These are phyloP conservation scores for Misgurnus mizolepis DNA, from an alignment of 2,113 vertebrate species.

Conservation along the genomic window DNA sequence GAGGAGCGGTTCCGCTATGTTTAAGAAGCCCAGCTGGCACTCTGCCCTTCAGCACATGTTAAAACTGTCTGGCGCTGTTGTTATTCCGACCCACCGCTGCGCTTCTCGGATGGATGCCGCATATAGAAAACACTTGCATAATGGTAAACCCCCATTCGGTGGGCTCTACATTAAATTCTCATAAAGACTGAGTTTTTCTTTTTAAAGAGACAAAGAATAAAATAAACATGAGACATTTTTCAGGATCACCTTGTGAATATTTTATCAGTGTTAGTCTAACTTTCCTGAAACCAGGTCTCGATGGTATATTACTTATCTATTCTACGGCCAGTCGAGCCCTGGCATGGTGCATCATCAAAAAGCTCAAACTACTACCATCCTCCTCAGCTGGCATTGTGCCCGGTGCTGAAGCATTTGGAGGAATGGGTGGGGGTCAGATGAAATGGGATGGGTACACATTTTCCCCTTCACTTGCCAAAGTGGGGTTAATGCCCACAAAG, in stretches of 20 bases:
- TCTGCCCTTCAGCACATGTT: slow-evolving; percentile 17
- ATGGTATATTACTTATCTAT: slow-evolving; percentile 54
- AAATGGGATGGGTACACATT: slow-evolving; percentile 46
- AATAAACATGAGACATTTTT: slow-evolving; percentile 71
- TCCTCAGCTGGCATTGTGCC: slow-evolving; percentile 56
- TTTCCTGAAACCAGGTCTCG: slow-evolving; percentile 68
- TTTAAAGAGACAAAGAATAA: slow-evolving; percentile 48
- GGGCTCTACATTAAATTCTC: slow-evolving; percentile 8
- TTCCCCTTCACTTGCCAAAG: slow-evolving; percentile 55
- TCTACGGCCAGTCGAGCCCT: slow-evolving; percentile 44
- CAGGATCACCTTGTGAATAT: slow-evolving; percentile 68
- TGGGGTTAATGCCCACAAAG: slow-evolving; percentile 51
- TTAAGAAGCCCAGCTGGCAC: background rate
- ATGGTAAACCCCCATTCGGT: slow-evolving; percentile 1
- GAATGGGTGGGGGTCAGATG: slow-evolving; percentile 27
- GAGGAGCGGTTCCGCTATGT: background rate
- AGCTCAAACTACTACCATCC: slow-evolving; percentile 43
- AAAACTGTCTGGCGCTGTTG: background rate
- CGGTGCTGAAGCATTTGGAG: slow-evolving; percentile 45
- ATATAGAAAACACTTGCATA: slow-evolving; percentile 35
- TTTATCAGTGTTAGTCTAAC: slow-evolving; percentile 72
- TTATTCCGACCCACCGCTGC: background rate
- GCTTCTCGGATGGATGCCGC: slow-evolving; percentile 1
- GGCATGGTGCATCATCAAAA: slow-evolving; percentile 40
- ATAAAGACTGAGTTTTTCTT: background rate